phyloP scores from a whole-genome alignment of 1,140 invertebrate species.

The Trissolcus basalis region DNA sequence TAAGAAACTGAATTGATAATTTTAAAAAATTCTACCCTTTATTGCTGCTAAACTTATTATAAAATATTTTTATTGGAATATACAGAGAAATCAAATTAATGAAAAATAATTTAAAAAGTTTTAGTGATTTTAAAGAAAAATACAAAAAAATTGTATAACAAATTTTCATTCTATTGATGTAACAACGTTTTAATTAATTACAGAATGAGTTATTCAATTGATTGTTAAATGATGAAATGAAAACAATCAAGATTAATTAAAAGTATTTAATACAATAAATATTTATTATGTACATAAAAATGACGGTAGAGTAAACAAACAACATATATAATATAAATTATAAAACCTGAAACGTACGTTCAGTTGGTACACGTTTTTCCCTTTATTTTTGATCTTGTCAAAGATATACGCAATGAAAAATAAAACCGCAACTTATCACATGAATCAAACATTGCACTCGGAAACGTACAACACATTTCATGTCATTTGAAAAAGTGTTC shows the following conservation, averaged over 20 bases:
- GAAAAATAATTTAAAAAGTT: background rate
- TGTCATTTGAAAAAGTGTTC: too few species aligned
- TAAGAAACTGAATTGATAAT: too few species aligned
- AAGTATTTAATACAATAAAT: slow-evolving; percentile 53
- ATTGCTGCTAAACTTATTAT: too few species aligned
- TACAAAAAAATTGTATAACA: background rate
- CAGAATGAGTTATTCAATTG: too few species aligned
- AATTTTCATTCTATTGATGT: too few species aligned
- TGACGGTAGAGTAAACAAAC: slow-evolving; percentile 49
- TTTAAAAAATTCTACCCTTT: too few species aligned
- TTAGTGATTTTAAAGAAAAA: background rate
- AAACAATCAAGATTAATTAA: slow-evolving; percentile 28
- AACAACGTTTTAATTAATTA: too few species aligned
- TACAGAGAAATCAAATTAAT: too few species aligned
- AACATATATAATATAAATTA: slow-evolving; percentile 47
- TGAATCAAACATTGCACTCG: slow-evolving; percentile 45
- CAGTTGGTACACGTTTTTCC: slow-evolving; percentile 11
- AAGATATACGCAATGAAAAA: slow-evolving; percentile 23
- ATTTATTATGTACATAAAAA: slow-evolving; percentile 57
- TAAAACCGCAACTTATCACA: slow-evolving; percentile 38
- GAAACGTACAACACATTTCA: slow-evolving; percentile 16
- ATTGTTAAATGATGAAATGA: background rate
- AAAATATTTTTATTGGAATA: too few species aligned
- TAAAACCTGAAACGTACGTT: slow-evolving; percentile 40
- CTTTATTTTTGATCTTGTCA: slow-evolving; percentile 34